Evolutionary conservation across 2,113 vertebrate species (phyloP).

Genomic region (Ancistrus triradiatus): DNA sequence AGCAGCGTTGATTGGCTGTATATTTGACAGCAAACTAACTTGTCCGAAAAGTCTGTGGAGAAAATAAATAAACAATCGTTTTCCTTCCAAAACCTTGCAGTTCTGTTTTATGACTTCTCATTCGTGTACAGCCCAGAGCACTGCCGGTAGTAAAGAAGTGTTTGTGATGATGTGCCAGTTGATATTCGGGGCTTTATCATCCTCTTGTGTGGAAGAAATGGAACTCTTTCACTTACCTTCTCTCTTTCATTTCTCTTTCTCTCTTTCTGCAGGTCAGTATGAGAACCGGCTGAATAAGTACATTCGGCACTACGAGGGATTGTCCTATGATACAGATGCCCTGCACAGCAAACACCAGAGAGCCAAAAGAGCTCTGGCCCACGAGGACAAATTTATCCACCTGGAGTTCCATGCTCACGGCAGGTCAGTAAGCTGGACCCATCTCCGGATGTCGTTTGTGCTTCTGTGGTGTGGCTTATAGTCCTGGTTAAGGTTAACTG

Average conservation of each 20-base stretch:
- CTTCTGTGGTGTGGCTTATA: background rate
- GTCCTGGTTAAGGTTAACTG: no score
- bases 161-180: no score
- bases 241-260: constrained; percentile 1
- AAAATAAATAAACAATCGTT: no score
- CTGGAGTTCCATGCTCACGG: constrained; percentile 93
- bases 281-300: constrained; percentile 85
- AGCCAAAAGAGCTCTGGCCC: constrained; percentile 86
- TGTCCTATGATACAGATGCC: constrained; percentile 82
- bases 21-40: no score
- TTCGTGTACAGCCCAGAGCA: no score
- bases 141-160: no score
- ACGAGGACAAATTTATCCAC: constrained; percentile 80
- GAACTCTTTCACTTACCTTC: background rate
- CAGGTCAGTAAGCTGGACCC: constrained; percentile 72
- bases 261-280: constrained; percentile 74
- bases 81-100: no score
- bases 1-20: no score
- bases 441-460: no score
- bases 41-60: no score
- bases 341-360: constrained; percentile 95
- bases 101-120: no score
- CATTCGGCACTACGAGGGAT: constrained; percentile 91
- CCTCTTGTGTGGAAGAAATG: no score
- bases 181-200: background rate